Conservation (phyloP, 2,888 invertebrate species). For the Diogma glabrata region DNA sequence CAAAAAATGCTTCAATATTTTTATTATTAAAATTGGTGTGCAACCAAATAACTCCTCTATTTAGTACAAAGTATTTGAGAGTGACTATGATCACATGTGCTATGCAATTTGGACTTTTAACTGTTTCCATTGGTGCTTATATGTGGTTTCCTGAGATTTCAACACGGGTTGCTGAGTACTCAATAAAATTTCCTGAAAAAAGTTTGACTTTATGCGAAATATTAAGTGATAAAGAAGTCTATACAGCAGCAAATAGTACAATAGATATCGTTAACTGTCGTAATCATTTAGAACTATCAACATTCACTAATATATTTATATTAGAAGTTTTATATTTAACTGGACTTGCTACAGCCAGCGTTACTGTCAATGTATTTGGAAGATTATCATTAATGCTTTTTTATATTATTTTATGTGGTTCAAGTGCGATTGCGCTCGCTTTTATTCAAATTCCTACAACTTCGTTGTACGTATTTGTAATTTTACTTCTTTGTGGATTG, state of each 20-base stretch:
- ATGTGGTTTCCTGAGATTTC: constrained; percentile 34
- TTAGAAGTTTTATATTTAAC: constrained; percentile 25
- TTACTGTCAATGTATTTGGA: constrained; percentile 25
- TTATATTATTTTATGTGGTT: constrained; percentile 23
- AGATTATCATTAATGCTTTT: constrained; percentile 26
- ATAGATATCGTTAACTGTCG: too few relatives aligned
- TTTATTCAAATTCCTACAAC: constrained; percentile 24
- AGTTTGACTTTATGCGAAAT: constrained; percentile 28
- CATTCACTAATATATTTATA: too few relatives aligned
- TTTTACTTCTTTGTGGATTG: constrained; percentile 26
- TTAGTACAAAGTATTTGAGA: constrained; percentile 25
- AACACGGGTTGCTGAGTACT: constrained; percentile 27
- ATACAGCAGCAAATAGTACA: too few relatives aligned
- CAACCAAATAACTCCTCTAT: constrained; percentile 30
- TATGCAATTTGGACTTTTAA: constrained; percentile 30
- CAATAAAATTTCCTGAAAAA: constrained; percentile 23
- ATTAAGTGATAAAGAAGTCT: too few relatives aligned
- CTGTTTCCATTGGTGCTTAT: constrained; percentile 29
- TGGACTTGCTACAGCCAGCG: constrained; percentile 27
- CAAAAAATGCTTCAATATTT: too few relatives aligned
- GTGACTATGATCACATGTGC: constrained; percentile 27
- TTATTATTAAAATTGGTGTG: too few relatives aligned
- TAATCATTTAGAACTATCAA: too few relatives aligned
- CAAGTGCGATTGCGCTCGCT: constrained; percentile 22
- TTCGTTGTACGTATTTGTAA: constrained; percentile 26